Evolutionary conservation across 2,888 invertebrate genomes (phyloP).

Genomic region (Seira ritae): DNA sequence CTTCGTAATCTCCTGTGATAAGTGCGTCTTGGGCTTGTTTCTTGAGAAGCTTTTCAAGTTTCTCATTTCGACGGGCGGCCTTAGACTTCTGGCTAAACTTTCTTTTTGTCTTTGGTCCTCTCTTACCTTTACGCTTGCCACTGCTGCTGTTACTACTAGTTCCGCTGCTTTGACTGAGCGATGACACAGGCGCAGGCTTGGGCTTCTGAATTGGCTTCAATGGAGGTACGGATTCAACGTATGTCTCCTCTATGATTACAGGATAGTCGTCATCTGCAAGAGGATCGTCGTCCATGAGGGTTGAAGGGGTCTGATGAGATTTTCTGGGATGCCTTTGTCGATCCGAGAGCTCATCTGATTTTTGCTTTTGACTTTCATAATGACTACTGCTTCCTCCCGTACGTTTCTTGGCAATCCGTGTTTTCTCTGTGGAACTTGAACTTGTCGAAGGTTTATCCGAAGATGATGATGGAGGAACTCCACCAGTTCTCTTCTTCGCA

Average conservation of each 20-base stretch:
- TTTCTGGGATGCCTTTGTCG: background rate
- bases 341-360: background rate
- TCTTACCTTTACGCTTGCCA: constrained; percentile 33
- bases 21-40: background rate
- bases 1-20: constrained; percentile 19
- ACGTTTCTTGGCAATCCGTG: constrained; percentile 47
- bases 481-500: constrained; percentile 59
- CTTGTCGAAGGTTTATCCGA: too few relatives aligned
- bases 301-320: background rate
- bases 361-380: constrained; percentile 22
- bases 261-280: background rate
- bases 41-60: background rate
- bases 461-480: constrained; percentile 21
- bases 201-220: background rate
- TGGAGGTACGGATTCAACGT: background rate
- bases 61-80: background rate
- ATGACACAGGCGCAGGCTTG: background rate
- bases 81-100: background rate
- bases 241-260: background rate
- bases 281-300: background rate
- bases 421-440: too few relatives aligned
- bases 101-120: constrained; percentile 18
- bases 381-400: constrained; percentile 37
- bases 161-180: background rate
- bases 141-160: too few relatives aligned